Percentiles rank a stretch among this genome's conserved stretches.
Evolutionary conservation across 2,888 invertebrate species (phyloP).

Genomic region (Athalia rosae): DNA sequence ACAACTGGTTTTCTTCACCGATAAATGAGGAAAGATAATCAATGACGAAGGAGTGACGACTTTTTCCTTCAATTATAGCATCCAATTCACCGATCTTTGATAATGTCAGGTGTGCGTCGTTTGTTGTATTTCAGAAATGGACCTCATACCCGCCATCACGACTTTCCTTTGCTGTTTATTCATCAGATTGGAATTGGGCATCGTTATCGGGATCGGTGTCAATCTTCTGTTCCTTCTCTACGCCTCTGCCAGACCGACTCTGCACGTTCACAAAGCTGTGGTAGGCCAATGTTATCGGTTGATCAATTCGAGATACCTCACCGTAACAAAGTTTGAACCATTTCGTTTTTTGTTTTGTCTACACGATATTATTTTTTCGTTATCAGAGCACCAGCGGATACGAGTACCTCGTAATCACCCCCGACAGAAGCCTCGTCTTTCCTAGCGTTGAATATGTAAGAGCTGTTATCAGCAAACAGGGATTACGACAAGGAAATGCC

Average conservation of each 20-base stretch:
- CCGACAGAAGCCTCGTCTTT: conserved; percentile 79
- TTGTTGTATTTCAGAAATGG: conserved; percentile 76
- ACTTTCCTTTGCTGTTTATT: conserved; percentile 81
- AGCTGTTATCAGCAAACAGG: conserved; percentile 84
- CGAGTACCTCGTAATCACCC: conserved; percentile 78
- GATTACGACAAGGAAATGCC: conserved; percentile 76
- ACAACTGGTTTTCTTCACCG: no score
- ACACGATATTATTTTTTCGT: not conserved
- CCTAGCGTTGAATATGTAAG: conserved; percentile 81
- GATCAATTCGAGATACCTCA: not conserved
- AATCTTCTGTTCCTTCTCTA: conserved; percentile 79
- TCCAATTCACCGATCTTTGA: not conserved
- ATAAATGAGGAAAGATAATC: no score
- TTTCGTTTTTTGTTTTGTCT: not conserved
- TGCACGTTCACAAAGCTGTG: conserved; percentile 76
- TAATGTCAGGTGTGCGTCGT: not conserved
- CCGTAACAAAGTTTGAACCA: not conserved
- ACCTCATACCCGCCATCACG: conserved; percentile 79
- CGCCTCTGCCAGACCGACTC: conserved; percentile 79
- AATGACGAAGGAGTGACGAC: not conserved
- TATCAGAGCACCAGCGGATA: conserved; percentile 74
- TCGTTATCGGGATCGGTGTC: conserved; percentile 79
- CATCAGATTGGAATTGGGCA: conserved; percentile 81
- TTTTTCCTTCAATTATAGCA: not conserved
- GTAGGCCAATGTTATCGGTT: conserved; percentile 69